Conservation (phyloP, 1,140 invertebrate species). For the Diachasmimorpha longicaudata region DNA sequence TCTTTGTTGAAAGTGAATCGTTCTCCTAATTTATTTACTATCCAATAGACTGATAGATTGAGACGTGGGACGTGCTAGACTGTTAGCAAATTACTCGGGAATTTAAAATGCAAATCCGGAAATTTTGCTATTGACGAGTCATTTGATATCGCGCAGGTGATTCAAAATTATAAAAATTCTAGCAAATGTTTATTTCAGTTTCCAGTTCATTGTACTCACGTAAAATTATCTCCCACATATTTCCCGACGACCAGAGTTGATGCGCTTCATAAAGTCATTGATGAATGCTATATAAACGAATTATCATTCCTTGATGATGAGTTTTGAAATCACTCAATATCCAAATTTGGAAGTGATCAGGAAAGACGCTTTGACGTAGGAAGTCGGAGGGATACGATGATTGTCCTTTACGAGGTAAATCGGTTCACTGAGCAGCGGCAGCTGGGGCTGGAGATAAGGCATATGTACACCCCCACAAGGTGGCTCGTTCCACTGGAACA, state of each 20-base stretch:
- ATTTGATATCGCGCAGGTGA: no score
- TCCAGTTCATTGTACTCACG: no score
- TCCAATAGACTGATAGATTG: conserved; percentile 20
- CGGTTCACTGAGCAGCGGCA: conserved; percentile 42
- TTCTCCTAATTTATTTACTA: conserved; percentile 32
- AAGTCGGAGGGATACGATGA: conserved; percentile 27
- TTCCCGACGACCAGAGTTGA: no score
- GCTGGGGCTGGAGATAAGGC: conserved; percentile 49
- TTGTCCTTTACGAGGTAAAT: conserved; percentile 43
- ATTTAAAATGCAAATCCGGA: neutral
- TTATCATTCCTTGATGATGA: no score
- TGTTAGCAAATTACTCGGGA: conserved; percentile 25
- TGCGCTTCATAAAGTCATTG: no score
- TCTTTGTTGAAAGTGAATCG: conserved; percentile 35
- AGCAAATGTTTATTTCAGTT: no score
- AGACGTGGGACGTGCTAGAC: neutral
- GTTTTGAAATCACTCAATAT: no score
- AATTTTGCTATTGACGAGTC: no score
- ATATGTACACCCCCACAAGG: conserved; percentile 15
- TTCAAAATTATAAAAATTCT: no score
- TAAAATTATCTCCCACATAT: no score
- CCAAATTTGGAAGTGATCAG: no score
- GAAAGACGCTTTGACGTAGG: conserved; percentile 9
- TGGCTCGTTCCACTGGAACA: conserved; percentile 11
- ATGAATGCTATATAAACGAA: no score